A percentile compares a stretch with the other conserved stretches of the same genome.
phyloP scores from a whole-genome alignment of 2,888 invertebrate species.

The Hirtodrosophila confusa region DNA sequence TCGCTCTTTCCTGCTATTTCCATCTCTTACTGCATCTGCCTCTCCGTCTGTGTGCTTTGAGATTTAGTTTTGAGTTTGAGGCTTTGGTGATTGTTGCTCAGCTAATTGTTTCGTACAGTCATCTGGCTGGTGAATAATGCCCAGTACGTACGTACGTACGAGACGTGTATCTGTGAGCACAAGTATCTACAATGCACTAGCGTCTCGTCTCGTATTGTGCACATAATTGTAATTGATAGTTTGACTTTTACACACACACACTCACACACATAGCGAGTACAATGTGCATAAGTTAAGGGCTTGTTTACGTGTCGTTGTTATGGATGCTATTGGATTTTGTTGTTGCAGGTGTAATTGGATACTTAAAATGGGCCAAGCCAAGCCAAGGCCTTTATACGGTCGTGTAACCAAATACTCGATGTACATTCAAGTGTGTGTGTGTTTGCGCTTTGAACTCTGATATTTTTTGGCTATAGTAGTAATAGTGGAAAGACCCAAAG shows the following conservation, averaged over 20 bases:
- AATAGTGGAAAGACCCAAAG: background rate
- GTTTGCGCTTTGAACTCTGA: slow-evolving; percentile 58
- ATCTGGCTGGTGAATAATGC: slow-evolving; percentile 30
- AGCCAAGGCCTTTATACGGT: slow-evolving; percentile 44
- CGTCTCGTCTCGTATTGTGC: slow-evolving; percentile 25
- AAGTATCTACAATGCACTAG: slow-evolving; percentile 21
- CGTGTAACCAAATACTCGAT: slow-evolving; percentile 18
- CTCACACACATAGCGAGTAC: slow-evolving; percentile 25
- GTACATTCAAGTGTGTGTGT: too few species aligned
- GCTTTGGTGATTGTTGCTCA: slow-evolving; percentile 51
- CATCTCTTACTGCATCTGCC: slow-evolving; percentile 1
- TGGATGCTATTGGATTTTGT: slow-evolving; percentile 25
- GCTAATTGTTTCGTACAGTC: slow-evolving; percentile 58
- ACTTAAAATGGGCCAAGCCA: slow-evolving; percentile 57
- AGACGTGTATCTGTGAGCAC: slow-evolving; percentile 10
- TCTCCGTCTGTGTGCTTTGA: slow-evolving; percentile 14
- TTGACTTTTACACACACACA: slow-evolving; percentile 38
- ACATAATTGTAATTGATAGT: slow-evolving; percentile 62
- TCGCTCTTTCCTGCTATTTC: slow-evolving; percentile 2
- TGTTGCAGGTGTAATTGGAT: slow-evolving; percentile 63
- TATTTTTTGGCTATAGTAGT: slow-evolving; percentile 57
- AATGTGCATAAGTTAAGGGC: slow-evolving; percentile 69
- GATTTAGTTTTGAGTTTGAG: slow-evolving; percentile 50
- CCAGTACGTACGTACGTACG: background rate
- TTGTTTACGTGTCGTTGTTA: slow-evolving; percentile 38